Evolutionary conservation across 2,797 vertebrate species (phyloP).

Genomic region (Martes flavigula): DNA sequence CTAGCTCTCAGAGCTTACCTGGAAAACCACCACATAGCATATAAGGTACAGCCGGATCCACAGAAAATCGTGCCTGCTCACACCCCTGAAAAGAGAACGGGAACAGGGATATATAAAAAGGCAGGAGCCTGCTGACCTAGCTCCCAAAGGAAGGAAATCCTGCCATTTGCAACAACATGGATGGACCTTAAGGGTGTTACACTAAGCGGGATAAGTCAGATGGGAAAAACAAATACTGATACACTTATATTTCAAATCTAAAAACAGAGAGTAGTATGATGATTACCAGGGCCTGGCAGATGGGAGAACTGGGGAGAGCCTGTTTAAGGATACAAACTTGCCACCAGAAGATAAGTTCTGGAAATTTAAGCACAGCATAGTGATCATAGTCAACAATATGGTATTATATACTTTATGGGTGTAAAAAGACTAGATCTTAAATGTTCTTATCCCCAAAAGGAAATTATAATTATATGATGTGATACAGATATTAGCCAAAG

Average conservation of each 20-base stretch:
- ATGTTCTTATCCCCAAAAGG: not conserved
- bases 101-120: not conserved
- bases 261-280: not conserved
- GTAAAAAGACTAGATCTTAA: not conserved
- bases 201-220: not conserved
- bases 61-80: not conserved
- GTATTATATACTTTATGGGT: not conserved
- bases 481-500: not conserved
- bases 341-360: not conserved
- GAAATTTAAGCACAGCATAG: not conserved
- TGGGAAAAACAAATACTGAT: not conserved
- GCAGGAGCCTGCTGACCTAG: not conserved
- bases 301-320: not conserved
- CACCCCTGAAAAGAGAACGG: not conserved
- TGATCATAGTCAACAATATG: not conserved
- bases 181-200: not conserved
- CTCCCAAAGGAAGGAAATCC: not conserved
- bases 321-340: not conserved
- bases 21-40: accelerated
- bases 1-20: not conserved
- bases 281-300: not conserved
- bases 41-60: not conserved
- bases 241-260: not conserved
- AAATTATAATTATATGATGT: not conserved
- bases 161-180: not conserved